Conservation (phyloP, 2,888 invertebrate species). For the Idaea aversata region DNA sequence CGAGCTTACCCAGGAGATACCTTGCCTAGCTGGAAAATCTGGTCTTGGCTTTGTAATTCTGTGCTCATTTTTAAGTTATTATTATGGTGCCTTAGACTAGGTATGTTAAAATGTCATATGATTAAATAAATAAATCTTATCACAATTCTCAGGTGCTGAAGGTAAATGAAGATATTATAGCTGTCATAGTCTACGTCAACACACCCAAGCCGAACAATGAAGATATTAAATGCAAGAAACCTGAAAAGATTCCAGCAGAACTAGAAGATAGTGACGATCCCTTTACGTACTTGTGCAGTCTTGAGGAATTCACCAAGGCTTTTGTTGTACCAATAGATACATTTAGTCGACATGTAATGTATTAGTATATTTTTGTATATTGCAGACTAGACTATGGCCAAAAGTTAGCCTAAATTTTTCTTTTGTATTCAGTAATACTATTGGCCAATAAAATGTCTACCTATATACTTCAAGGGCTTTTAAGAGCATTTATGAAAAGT, state of each 20-base stretch:
- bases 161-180: neutral
- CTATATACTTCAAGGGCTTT: too few relatives aligned
- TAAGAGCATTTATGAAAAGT: too few relatives aligned
- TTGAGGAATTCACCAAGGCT: slow-evolving; percentile 5
- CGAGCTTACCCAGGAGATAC: too few relatives aligned
- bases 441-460: too few relatives aligned
- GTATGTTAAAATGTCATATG: neutral
- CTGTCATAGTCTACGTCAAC: slow-evolving; percentile 10
- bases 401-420: too few relatives aligned
- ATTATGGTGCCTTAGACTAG: too few relatives aligned
- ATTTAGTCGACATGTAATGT: neutral
- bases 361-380: too few relatives aligned
- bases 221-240: slow-evolving; percentile 8
- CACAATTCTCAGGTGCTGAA: slow-evolving; percentile 8
- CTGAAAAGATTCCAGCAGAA: neutral
- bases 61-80: too few relatives aligned
- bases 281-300: slow-evolving; percentile 9
- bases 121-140: neutral
- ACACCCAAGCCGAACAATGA: neutral
- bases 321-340: slow-evolving; percentile 7
- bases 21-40: too few relatives aligned
- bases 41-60: too few relatives aligned
- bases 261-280: neutral
- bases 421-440: too few relatives aligned
- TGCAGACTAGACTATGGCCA: too few relatives aligned